A percentile compares a stretch with the other conserved stretches of the same genome.
Evolutionary conservation across 2,888 invertebrate genomes (phyloP).

Genomic region (Endotricha flammealis): DNA sequence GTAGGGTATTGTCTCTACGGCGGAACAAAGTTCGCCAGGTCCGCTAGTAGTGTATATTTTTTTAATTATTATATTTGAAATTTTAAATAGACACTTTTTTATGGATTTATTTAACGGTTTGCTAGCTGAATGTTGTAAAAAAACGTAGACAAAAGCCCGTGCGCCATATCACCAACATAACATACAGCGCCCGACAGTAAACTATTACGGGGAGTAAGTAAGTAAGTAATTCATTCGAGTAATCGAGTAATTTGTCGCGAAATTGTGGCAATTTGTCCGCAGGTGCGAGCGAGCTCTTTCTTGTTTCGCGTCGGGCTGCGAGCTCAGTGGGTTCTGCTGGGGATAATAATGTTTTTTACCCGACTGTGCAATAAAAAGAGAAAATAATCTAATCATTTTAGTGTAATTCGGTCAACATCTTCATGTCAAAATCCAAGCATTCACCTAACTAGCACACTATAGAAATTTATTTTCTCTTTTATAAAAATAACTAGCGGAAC

Average conservation of each 20-base stretch:
- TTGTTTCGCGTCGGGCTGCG: slow-evolving; percentile 5
- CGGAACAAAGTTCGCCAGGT: no score
- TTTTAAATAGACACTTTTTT: no score
- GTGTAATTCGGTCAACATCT: no score
- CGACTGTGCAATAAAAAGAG: no score
- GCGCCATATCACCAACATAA: neutral
- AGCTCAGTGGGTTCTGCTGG: no score
- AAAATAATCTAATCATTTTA: no score
- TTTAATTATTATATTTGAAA: no score
- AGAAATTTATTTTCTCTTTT: neutral
- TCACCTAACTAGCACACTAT: neutral
- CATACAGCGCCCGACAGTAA: neutral
- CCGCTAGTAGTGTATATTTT: no score
- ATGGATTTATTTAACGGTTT: neutral
- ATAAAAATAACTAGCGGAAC: no score
- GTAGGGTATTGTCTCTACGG: no score
- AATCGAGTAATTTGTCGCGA: slow-evolving; percentile 27
- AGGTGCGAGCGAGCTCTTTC: slow-evolving; percentile 16
- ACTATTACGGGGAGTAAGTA: slow-evolving; percentile 13
- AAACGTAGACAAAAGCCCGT: neutral
- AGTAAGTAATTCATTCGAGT: slow-evolving; percentile 28
- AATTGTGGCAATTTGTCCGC: slow-evolving; percentile 23
- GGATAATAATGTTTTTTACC: neutral
- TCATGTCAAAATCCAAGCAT: neutral
- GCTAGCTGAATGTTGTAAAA: neutral